Evolutionary conservation across 2,113 vertebrate genomes (phyloP).

Genomic region (Mormyrus lacerda): DNA sequence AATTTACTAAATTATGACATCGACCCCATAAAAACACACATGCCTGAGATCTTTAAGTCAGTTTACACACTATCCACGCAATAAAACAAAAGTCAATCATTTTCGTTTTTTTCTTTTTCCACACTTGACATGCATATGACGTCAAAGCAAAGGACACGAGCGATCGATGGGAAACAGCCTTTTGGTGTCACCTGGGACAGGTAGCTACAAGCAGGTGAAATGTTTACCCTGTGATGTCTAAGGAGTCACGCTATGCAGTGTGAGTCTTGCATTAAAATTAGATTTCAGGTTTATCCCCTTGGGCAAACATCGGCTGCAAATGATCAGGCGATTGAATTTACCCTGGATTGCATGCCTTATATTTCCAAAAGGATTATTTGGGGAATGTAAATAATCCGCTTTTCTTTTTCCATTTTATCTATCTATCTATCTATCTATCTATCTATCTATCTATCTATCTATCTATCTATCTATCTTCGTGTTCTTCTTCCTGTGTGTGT

Average conservation of each 20-base stretch:
- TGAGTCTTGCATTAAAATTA: neutral
- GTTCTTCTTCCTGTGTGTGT: no score
- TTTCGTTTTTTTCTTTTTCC: neutral
- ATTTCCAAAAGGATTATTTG: neutral
- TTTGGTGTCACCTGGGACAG: neutral
- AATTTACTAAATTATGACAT: neutral
- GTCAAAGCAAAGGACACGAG: neutral
- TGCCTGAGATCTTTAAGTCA: neutral
- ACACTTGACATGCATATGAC: neutral
- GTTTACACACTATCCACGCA: neutral
- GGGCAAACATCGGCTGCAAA: neutral
- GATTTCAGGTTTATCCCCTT: neutral
- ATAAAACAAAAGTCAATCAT: neutral
- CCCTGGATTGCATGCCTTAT: neutral
- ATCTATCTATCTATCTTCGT: neutral
- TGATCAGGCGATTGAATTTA: neutral
- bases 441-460: neutral
- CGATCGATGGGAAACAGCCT: neutral
- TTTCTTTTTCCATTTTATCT: neutral
- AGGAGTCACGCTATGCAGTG: neutral
- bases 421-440: neutral
- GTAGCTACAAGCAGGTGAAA: neutral
- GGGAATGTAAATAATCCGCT: neutral
- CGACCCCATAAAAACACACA: neutral
- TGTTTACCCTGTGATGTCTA: neutral